These are phyloP conservation scores for Ispidina picta DNA, from an alignment of 2,797 vertebrate species.

Conservation along the genomic window DNA sequence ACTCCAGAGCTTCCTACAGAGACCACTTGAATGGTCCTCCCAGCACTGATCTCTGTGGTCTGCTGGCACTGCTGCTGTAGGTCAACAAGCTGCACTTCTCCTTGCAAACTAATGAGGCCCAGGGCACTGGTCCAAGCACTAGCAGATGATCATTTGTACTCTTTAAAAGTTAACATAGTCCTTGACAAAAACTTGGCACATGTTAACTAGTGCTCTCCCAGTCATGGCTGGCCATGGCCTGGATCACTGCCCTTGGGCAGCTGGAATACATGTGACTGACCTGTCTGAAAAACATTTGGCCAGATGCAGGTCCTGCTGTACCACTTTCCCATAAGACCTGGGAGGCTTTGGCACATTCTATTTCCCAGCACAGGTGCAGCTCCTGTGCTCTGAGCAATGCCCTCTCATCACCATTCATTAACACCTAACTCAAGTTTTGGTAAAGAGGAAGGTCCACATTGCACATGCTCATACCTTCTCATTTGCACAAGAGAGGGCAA, in stretches of 20 bases:
- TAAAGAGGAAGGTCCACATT: neutral
- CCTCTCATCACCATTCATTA: neutral
- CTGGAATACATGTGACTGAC: neutral
- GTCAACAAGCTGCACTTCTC: neutral
- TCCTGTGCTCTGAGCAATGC: neutral
- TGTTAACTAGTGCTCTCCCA: neutral
- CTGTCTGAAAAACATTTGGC: neutral
- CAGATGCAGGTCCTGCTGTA: neutral
- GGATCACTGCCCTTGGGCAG: neutral
- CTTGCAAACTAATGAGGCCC: neutral
- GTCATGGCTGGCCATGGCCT: neutral
- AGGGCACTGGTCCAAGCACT: neutral
- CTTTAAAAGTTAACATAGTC: neutral
- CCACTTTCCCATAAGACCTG: neutral
- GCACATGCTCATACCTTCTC: neutral
- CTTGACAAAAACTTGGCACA: neutral
- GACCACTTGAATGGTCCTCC: neutral
- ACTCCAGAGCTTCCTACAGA: neutral
- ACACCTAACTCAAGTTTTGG: neutral
- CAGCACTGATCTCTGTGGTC: neutral
- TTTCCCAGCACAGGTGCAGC: neutral
- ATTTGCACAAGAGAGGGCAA: neutral
- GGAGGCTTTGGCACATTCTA: neutral
- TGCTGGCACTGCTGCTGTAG: neutral
- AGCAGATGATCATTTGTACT: constrained; percentile 1